A percentile compares a stretch with the other conserved stretches of the same genome.
These are phyloP conservation scores for Microcaecilia unicolor DNA, from an alignment of 2,797 vertebrate species.

Conservation along the genomic window DNA sequence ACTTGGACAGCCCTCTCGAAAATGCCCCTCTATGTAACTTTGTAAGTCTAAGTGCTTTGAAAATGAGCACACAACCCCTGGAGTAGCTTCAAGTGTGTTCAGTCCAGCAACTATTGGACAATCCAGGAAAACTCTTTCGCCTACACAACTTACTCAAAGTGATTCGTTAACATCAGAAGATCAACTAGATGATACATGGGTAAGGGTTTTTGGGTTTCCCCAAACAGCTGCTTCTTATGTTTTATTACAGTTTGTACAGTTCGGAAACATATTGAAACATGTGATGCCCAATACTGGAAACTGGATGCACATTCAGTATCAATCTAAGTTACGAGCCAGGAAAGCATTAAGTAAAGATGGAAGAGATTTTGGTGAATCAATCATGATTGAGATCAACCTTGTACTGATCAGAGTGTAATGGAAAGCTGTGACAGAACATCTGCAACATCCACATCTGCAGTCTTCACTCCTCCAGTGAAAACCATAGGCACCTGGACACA, in stretches of 20 bases:
- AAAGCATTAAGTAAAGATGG: slow-evolving; percentile 96
- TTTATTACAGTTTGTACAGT: slow-evolving; percentile 91
- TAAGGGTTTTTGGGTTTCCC: slow-evolving; percentile 81
- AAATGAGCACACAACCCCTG: no score
- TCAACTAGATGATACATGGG: no score
- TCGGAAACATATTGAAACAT: slow-evolving; percentile 91
- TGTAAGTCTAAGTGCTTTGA: no score
- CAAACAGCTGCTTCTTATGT: slow-evolving; percentile 94
- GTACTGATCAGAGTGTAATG: slow-evolving; percentile 93
- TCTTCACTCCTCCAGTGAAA: slow-evolving; percentile 60
- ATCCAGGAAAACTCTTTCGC: no score
- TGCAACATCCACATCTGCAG: slow-evolving; percentile 34
- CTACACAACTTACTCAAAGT: no score
- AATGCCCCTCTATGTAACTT: no score
- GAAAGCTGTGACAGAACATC: slow-evolving; percentile 51
- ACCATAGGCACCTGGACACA: slow-evolving; percentile 41
- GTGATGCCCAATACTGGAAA: slow-evolving; percentile 93
- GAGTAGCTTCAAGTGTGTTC: no score
- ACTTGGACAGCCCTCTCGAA: no score
- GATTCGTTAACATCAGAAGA: no score
- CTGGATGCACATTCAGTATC: slow-evolving; percentile 97
- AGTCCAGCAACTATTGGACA: no score
- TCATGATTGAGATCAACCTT: slow-evolving; percentile 96
- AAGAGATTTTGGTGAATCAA: slow-evolving; percentile 86
- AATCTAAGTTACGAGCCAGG: slow-evolving; percentile 87